phyloP scores from a whole-genome alignment of 2,113 vertebrate species.

The Prionailurus bengalensis region DNA sequence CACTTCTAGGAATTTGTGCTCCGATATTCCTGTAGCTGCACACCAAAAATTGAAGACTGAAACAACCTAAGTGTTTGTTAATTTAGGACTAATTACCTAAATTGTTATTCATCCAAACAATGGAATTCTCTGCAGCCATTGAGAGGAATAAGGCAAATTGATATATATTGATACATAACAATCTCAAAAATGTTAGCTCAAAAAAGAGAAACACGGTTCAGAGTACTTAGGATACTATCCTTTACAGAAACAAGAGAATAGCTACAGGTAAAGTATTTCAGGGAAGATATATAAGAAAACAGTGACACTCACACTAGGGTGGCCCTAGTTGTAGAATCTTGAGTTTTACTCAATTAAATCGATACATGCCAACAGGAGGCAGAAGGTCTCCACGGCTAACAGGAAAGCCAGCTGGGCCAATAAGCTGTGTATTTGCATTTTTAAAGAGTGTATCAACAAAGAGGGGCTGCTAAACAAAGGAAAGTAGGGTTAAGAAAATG shows the following conservation, averaged over 20 bases:
- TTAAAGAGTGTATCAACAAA: background rate
- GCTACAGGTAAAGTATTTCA: background rate
- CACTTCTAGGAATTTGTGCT: background rate
- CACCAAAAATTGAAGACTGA: background rate
- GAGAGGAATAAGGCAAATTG: slow-evolving; percentile 7
- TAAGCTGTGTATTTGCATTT: slow-evolving; percentile 1
- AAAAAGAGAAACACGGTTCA: background rate
- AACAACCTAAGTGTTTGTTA: background rate
- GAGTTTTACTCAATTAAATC: background rate
- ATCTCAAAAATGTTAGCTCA: slow-evolving; percentile 20
- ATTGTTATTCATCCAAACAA: background rate
- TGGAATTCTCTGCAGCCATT: background rate
- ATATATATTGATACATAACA: slow-evolving; percentile 12
- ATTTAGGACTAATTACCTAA: background rate
- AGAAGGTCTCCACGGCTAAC: background rate
- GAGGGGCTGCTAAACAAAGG: slow-evolving; percentile 2
- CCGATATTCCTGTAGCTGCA: background rate
- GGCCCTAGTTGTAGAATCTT: background rate
- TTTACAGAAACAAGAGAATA: background rate
- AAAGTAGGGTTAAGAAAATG: background rate
- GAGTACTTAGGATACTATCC: background rate
- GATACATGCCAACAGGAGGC: background rate
- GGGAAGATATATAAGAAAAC: background rate
- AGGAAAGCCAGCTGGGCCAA: slow-evolving; percentile 1
- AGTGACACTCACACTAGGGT: background rate